Conservation (phyloP, 35 echinoderm and acorn worm species). For the Heliocidaris tuberculata region DNA sequence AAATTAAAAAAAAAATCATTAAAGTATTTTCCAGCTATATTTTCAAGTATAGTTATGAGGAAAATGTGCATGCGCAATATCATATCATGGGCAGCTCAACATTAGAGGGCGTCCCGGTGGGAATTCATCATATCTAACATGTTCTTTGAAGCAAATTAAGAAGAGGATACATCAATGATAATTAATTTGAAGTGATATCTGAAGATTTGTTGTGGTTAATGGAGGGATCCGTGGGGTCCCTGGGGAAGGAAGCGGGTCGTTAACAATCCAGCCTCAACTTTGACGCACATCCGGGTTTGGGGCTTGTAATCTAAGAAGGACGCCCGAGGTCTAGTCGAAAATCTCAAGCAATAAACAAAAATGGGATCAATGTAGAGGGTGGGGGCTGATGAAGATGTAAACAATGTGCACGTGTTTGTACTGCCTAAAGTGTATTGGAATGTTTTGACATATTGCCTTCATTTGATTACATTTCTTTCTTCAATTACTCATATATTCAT, state of each 20-base stretch:
- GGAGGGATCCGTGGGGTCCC: background rate
- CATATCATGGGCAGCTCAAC: background rate
- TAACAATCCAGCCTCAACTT: constrained; percentile 16
- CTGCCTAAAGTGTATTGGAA: background rate
- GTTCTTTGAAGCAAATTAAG: background rate
- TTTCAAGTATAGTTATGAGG: too few species aligned
- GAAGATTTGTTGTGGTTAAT: background rate
- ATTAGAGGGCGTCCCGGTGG: background rate
- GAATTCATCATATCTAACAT: background rate
- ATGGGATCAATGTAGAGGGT: background rate
- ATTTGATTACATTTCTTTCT: background rate
- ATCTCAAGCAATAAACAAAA: background rate
- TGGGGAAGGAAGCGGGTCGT: background rate
- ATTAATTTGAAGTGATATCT: constrained; percentile 7
- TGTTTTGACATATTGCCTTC: background rate
- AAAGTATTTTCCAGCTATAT: too few species aligned
- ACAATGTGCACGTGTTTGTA: background rate
- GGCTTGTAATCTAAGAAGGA: background rate
- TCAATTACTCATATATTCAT: too few species aligned
- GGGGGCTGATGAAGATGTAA: background rate
- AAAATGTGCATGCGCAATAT: background rate
- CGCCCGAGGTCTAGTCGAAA: background rate
- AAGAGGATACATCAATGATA: constrained; percentile 2
- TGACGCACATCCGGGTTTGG: background rate
- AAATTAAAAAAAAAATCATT: too few species aligned